A percentile compares a stretch with the other conserved stretches of the same genome.
Evolutionary conservation across 2,113 vertebrate genomes (phyloP).

Genomic region (Myotis lucifugus): DNA sequence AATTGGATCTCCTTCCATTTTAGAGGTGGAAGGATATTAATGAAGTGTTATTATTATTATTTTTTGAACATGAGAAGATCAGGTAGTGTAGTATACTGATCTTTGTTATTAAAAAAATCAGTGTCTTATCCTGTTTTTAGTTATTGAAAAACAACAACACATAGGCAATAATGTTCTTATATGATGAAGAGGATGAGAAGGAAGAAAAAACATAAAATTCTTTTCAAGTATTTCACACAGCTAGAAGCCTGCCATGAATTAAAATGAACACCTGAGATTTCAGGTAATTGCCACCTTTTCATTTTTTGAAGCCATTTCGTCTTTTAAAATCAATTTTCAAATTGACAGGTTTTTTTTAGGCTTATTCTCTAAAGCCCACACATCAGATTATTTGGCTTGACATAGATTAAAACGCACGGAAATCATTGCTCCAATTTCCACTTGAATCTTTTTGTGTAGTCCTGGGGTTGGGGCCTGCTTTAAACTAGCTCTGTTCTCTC

Average conservation of each 20-base stretch:
- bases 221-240: neutral
- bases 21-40: neutral
- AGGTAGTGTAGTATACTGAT: neutral
- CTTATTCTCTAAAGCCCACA: neutral
- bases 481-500: neutral
- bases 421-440: neutral
- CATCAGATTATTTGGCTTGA: neutral
- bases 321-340: conserved; percentile 37
- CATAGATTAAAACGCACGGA: neutral
- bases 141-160: neutral
- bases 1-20: neutral
- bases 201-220: neutral
- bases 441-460: neutral
- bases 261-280: neutral
- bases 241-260: neutral
- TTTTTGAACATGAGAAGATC: neutral
- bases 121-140: neutral
- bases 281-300: neutral
- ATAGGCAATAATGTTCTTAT: too few species aligned
- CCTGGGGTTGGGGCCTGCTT: neutral
- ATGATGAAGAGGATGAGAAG: neutral
- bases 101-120: neutral
- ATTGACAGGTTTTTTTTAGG: neutral
- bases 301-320: neutral
- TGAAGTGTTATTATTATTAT: neutral